These are phyloP conservation scores for Anthoscopus minutus DNA, from an alignment of 2,113 vertebrate species.

Conservation along the genomic window DNA sequence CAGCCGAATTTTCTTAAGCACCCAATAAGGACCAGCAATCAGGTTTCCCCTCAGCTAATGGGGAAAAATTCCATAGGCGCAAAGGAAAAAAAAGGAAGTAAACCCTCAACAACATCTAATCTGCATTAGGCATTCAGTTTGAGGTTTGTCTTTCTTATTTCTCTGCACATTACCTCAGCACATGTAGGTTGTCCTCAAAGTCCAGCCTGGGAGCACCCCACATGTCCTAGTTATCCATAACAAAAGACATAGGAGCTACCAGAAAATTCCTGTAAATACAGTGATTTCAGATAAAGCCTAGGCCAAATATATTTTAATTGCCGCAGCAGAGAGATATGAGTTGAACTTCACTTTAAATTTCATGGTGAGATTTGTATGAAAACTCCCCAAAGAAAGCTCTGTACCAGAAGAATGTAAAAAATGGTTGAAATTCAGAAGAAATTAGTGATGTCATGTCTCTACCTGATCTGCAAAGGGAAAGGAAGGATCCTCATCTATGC, in stretches of 20 bases:
- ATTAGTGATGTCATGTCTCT: accelerated
- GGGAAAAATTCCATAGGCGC: too few relatives aligned
- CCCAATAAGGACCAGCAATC: too few relatives aligned
- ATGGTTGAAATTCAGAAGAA: neutral
- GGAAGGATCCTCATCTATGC: neutral
- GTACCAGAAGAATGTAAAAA: neutral
- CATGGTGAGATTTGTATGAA: neutral
- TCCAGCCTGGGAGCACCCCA: neutral
- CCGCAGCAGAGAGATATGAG: neutral
- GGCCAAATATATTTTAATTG: neutral
- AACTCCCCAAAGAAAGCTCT: neutral
- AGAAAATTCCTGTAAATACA: neutral
- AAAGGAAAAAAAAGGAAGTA: too few relatives aligned
- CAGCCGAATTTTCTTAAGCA: too few relatives aligned
- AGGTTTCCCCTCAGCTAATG: too few relatives aligned
- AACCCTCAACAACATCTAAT: too few relatives aligned
- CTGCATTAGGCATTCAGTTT: neutral
- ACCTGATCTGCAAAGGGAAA: neutral
- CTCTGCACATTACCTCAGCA: neutral
- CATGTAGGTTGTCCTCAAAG: neutral
- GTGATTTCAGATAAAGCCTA: neutral
- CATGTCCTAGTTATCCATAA: neutral
- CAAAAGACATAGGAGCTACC: neutral
- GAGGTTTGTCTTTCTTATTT: neutral
- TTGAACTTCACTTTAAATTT: neutral